Evolutionary conservation across 2,888 invertebrate species (phyloP), one percentile per base, ranked within the genome.

Genomic region (Oithona nana): DNA sequence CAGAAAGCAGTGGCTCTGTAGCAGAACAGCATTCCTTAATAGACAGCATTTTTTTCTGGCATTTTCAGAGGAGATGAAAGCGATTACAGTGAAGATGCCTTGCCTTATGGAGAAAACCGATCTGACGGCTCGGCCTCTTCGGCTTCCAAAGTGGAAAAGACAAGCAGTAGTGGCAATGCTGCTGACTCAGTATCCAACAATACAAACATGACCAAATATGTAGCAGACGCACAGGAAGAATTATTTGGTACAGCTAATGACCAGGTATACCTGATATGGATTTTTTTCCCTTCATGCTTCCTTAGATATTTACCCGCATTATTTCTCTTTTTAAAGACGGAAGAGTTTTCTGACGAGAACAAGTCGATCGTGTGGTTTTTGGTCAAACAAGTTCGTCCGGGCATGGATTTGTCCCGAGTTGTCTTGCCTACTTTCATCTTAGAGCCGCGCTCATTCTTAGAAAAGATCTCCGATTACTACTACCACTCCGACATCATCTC

Each of bases 321-420:
- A n/a, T n/a, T n/a, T n/a, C n/a, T n/a, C n/a, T n/a, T n/a, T n/a
- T n/a, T n/a, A 16, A 83, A 92, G 70, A 86, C 90, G 1, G 88
- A 93, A 71, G 93, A 92, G 71, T 80, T 94, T 26, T 88, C 85
- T 0, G 93, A 94, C 64, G 93, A 94, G 73, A 90, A 94, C 76
- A 93, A 92, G 73, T 89, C 89, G 22, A 77, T 94, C 52, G 84
- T 94, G 68, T 94, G 94, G 93, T 87, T 86, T 71, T 78, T 94
- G 49, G 79, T 94, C 69, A 94, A 94, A 74, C 94, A 94, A 79
- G 76, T 92, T 39, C 80, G 92, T 20, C 92, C 93, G 0, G 94
- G 94, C 57, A 94, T 94, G 94, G 94, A 94, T 76, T 76, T 94
- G 30, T 87, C 87, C 65, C 87, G 88, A 77, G 87, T 94, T 54